Conservation (phyloP, 1,140 invertebrate genomes). For the Popillia japonica region DNA sequence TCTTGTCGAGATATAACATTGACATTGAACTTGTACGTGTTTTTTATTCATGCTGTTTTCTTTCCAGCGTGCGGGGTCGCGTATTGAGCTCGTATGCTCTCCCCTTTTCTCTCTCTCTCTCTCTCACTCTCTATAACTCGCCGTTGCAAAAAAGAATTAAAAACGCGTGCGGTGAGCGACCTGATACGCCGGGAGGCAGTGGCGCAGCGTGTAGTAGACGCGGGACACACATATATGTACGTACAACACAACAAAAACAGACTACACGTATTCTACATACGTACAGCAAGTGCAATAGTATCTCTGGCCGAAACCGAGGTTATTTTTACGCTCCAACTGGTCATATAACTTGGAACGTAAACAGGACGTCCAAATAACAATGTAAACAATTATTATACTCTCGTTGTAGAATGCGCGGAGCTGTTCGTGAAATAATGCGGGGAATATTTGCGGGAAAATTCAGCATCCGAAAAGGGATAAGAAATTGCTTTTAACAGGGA, state of each 20-base stretch:
- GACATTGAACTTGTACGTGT: constrained; percentile 14
- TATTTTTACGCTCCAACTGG: background rate
- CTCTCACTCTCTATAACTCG: too few species aligned
- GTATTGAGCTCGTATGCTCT: background rate
- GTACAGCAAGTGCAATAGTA: background rate
- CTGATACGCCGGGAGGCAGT: background rate
- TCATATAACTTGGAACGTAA: background rate
- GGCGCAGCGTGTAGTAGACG: background rate
- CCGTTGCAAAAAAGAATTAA: background rate
- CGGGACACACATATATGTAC: background rate
- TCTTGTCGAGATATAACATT: constrained; percentile 6
- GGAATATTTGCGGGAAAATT: too few species aligned
- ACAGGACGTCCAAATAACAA: too few species aligned
- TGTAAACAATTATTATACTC: too few species aligned
- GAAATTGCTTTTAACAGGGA: too few species aligned
- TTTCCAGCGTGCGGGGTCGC: background rate
- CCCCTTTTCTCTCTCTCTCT: too few species aligned
- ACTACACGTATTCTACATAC: background rate
- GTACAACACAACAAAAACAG: too few species aligned
- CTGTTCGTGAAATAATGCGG: too few species aligned
- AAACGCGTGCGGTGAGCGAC: background rate
- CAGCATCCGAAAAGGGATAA: too few species aligned
- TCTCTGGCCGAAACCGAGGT: background rate
- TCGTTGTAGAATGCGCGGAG: too few species aligned
- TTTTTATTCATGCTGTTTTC: constrained; percentile 6